phyloP scores from a whole-genome alignment of 1,140 invertebrate species.

The Doryteuthis pealeii region DNA sequence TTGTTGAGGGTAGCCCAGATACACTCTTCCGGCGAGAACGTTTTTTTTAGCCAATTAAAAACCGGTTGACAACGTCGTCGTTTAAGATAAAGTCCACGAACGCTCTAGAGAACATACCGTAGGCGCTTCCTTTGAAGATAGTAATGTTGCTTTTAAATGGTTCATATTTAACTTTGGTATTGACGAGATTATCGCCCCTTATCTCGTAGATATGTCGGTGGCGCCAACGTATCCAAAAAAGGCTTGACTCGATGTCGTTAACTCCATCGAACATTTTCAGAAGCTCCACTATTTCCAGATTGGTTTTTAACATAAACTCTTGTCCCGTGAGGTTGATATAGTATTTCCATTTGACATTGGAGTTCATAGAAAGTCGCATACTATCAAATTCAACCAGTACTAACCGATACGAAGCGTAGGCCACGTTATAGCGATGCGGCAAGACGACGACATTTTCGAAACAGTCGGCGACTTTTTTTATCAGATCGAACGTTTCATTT shows the following conservation, averaged over 20 bases:
- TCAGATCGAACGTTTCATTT: slow-evolving; percentile 11
- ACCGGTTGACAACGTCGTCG: slow-evolving; percentile 28
- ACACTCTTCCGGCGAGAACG: slow-evolving; percentile 37
- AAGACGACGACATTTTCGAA: slow-evolving; percentile 21
- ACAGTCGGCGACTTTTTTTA: slow-evolving; percentile 20
- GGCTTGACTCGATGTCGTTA: slow-evolving; percentile 21
- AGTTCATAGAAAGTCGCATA: slow-evolving; percentile 6
- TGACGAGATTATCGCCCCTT: slow-evolving; percentile 21
- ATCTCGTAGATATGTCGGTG: neutral
- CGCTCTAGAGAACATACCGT: slow-evolving; percentile 33
- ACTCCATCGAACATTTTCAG: slow-evolving; percentile 19
- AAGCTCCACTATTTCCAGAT: slow-evolving; percentile 23
- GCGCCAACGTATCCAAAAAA: neutral
- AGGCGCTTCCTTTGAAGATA: slow-evolving; percentile 36
- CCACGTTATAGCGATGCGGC: neutral
- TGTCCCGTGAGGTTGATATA: slow-evolving; percentile 28
- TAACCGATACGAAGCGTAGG: neutral
- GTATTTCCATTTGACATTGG: slow-evolving; percentile 24
- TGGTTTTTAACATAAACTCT: slow-evolving; percentile 30
- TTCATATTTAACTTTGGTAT: neutral
- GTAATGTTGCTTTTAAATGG: slow-evolving; percentile 26
- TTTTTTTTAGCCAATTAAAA: slow-evolving; percentile 38
- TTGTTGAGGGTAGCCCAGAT: slow-evolving; percentile 37
- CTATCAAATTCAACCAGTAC: slow-evolving; percentile 18
- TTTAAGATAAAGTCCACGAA: slow-evolving; percentile 35